phyloP scores from a whole-genome alignment of 2,113 vertebrate genomes.

The Acrocephalus kingi region DNA sequence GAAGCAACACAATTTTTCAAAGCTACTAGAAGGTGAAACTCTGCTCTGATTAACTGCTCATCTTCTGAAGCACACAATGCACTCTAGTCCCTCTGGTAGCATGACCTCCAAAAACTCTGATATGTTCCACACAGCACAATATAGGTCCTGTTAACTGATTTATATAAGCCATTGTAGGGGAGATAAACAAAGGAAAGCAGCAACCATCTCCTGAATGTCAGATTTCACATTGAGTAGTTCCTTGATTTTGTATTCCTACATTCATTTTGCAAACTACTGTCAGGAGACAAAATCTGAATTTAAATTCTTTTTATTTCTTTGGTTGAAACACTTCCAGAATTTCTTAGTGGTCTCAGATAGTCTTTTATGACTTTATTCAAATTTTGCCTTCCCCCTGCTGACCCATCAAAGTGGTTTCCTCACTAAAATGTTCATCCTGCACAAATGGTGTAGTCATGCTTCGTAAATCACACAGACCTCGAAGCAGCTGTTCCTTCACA shows the following conservation, averaged over 20 bases:
- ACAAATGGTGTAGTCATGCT: constrained; percentile 54
- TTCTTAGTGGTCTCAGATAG: background rate
- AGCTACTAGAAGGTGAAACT: background rate
- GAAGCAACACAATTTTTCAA: background rate
- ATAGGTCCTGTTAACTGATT: background rate
- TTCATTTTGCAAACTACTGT: background rate
- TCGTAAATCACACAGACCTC: constrained; percentile 1
- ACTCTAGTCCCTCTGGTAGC: background rate
- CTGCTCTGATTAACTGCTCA: background rate
- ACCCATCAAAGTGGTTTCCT: constrained; percentile 31
- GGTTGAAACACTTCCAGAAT: constrained; percentile 13
- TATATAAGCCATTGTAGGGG: background rate
- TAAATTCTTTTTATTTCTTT: background rate
- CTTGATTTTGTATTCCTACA: background rate
- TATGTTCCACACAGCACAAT: background rate
- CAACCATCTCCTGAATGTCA: background rate
- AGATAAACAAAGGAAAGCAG: background rate
- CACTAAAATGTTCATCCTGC: background rate
- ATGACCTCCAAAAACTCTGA: background rate
- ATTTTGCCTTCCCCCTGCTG: constrained; percentile 23
- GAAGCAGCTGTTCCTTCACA: constrained; percentile 23
- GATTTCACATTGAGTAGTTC: background rate
- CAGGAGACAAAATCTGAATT: background rate
- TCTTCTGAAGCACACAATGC: background rate
- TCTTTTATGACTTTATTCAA: background rate